Evolutionary conservation across 1,140 invertebrate genomes (phyloP), one percentile per base, ranked within the genome.

Genomic region (Lordiphosa clarofinis): DNA sequence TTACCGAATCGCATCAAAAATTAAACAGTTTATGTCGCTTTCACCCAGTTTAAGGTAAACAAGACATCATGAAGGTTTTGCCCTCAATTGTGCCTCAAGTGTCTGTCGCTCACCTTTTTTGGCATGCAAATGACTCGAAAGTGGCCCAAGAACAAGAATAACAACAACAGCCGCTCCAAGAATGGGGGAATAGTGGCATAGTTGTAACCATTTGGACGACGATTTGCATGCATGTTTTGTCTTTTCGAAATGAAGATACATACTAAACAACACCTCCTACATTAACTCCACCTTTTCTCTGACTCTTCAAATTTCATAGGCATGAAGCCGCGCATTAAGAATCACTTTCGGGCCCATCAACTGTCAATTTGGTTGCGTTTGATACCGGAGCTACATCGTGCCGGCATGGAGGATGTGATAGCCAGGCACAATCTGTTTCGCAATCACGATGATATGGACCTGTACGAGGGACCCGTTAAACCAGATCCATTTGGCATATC

Each of bases 271-370:
- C 19, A 19, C 1, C 19, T 19, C n/a, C n/a, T n/a, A 24, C 24
- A 24, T 53, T 42, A 47, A 24, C 44, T 43, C 19, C 42, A 37
- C 58, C 47, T 42, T 59, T 56, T n/a, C n/a, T 68, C 35, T 52
- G 9, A 55, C 62, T 65, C 53, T 59, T 69, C 60, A 37, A 59
- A 56, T 68, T 61, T 55, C 53, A 2, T 90, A 97, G 96, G 95
- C 55, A 94, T 96, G 92, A 96, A 96, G 89, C 95, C 95, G 1
- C 93, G 94, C 73, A 93, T 96, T 90, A 96, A 97, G 87, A 97
- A 98, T 89, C 97, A 98, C 89, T 98, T 97, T 90, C 92, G 97
- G 15, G 96, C 96, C 9, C 96, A 97, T 90, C 96, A 98, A 84
- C 90, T 98, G 13, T 97, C 96, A 4, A 96, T 99, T 42, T 99